phyloP scores from a whole-genome alignment of 2,888 invertebrate genomes.

The Galerucella calmariensis region DNA sequence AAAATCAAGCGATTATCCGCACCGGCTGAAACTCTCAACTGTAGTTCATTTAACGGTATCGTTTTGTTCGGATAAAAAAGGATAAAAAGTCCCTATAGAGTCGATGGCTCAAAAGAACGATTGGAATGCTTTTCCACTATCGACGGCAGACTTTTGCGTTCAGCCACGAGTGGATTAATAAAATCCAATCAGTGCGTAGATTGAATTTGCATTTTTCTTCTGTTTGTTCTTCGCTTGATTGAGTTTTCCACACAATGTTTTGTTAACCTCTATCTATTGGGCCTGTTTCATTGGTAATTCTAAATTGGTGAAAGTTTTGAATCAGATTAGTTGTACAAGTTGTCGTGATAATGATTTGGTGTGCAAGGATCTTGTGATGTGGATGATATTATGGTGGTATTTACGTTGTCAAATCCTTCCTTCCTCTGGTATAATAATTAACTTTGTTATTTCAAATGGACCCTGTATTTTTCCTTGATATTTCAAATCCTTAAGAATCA shows the following conservation, averaged over 20 bases:
- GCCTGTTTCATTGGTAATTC: too few relatives aligned
- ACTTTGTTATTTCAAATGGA: too few relatives aligned
- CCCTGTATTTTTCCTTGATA: too few relatives aligned
- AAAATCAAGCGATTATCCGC: background rate
- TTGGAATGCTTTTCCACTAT: slow-evolving; percentile 9
- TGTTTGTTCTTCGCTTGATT: background rate
- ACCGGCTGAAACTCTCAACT: background rate
- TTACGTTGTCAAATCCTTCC: too few relatives aligned
- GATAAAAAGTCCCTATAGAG: background rate
- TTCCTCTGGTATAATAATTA: too few relatives aligned
- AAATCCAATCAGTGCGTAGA: slow-evolving; percentile 9
- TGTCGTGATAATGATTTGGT: too few relatives aligned
- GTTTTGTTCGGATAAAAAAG: background rate
- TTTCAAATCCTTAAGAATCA: too few relatives aligned
- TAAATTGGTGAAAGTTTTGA: too few relatives aligned
- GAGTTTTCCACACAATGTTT: background rate
- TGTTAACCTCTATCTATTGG: too few relatives aligned
- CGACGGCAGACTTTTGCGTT: slow-evolving; percentile 15
- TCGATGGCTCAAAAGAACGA: slow-evolving; percentile 8
- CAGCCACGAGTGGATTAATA: slow-evolving; percentile 9
- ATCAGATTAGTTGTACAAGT: too few relatives aligned
- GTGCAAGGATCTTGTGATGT: too few relatives aligned
- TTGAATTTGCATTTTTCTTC: slow-evolving; percentile 9
- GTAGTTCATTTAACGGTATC: slow-evolving; percentile 5
- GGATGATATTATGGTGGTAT: too few relatives aligned